Evolutionary conservation across 37 sponge, comb jelly and placozoan genomes (phyloP).

Genomic region (Petrosia ficiformis): DNA sequence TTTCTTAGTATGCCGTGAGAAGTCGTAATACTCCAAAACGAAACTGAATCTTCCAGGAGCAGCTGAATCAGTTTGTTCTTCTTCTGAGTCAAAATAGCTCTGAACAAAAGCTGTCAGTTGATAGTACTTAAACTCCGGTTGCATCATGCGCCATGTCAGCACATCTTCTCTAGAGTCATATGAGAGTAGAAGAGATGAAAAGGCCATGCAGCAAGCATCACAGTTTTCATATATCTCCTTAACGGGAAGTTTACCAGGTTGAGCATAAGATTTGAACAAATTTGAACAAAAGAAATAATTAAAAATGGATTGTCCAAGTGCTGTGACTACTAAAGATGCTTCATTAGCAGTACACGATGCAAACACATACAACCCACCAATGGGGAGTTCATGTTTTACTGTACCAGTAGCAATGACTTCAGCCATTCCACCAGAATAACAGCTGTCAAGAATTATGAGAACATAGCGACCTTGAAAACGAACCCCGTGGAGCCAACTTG

Average conservation of each 20-base stretch:
- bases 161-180: background rate
- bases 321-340: conserved; percentile 3
- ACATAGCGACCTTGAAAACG: conserved; percentile 27
- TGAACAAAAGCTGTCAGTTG: background rate
- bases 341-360: conserved; percentile 23
- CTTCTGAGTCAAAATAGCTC: background rate
- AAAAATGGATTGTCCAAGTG: conserved; percentile 43
- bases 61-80: background rate
- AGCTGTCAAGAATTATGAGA: conserved; percentile 37
- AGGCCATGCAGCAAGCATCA: conserved; percentile 11
- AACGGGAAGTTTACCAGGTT: conserved; percentile 14
- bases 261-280: background rate
- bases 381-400: background rate
- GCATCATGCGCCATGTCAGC: conserved; percentile 3
- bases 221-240: conserved; percentile 1
- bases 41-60: background rate
- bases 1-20: background rate
- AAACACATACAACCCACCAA: background rate
- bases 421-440: conserved; percentile 32
- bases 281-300: conserved; percentile 29
- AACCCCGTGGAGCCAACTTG: conserved; percentile 3
- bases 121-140: conserved; percentile 7
- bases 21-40: background rate
- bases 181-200: conserved; percentile 28
- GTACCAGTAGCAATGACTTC: conserved; percentile 8